Evolutionary conservation across 2,797 vertebrate species (phyloP), one percentile per base, ranked within the genome.

Genomic region (Chiroxiphia lanceolata): DNA sequence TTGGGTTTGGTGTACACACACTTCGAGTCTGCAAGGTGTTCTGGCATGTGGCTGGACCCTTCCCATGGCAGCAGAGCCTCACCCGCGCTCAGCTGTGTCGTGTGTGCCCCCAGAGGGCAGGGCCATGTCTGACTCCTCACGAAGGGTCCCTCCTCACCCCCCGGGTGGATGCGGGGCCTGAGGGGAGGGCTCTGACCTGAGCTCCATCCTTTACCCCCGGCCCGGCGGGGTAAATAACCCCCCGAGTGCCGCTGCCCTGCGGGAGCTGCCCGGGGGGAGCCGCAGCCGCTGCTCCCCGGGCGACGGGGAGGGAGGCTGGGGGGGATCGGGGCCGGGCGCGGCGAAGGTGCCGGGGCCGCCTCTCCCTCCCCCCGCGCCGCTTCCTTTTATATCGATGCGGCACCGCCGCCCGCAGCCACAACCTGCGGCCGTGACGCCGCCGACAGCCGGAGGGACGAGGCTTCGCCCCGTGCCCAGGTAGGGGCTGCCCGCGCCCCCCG

Each of bases 331-430:
- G 84, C 83, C 83, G 74, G 76, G 77, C 86, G 77, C 86, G 69
- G 85, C 76, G 67, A 65, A 72, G 85, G 85, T 80, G 85, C 76
- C 60, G 59, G 85, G 59, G 84, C 84, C 84, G 84, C 84, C 84
- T 87, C 51, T 87, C 67, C 75, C 85, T 80, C 85, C 85, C 85
- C 85, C 84, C 79, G 87, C 79, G 48, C 71, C 64, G 79, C 79
- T 83, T 89, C 87, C 79, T 89, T 89, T 89, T 89, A 76, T 89
- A 83, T 76, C 79, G 79, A 70, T 76, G 87, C 87, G 87, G 87
- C 87, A 83, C 79, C 64, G 87, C 87, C 87, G 87, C 79, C 71
- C 71, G 87, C 87, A 83, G 87, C 87, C 79, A 83, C 71, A 83
- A 89, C 87, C 87, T 76, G 79, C 79, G 87, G 71, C 87, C 87